Evolutionary conservation across 92 coral and sea anemone species (phyloP).

Genomic region (Epizoanthus ramosus): DNA sequence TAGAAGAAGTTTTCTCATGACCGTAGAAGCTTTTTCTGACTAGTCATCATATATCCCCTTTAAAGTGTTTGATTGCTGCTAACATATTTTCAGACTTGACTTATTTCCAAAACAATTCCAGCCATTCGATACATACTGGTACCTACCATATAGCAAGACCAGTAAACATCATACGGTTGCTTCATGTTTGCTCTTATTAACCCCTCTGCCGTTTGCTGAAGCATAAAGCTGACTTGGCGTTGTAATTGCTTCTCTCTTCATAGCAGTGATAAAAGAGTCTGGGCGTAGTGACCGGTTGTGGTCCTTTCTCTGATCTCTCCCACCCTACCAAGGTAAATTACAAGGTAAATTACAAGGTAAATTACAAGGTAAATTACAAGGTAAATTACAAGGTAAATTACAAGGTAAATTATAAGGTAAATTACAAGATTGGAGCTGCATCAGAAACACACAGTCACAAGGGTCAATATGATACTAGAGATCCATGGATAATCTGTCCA

Average conservation of each 20-base stretch:
- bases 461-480: not conserved
- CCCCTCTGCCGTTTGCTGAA: slow-evolving; percentile 31
- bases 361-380: not conserved
- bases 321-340: slow-evolving; percentile 12
- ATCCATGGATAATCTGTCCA: too few species aligned
- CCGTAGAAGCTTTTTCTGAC: too few species aligned
- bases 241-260: slow-evolving; percentile 41
- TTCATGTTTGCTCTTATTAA: slow-evolving; percentile 8
- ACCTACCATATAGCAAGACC: not conserved
- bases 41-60: too few species aligned
- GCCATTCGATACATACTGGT: too few species aligned
- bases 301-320: slow-evolving; percentile 32
- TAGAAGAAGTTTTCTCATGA: too few species aligned
- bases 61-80: too few species aligned
- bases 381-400: not conserved
- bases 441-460: not conserved
- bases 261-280: slow-evolving; percentile 77
- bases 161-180: slow-evolving; percentile 27
- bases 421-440: not conserved
- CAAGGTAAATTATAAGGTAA: not conserved
- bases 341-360: not conserved
- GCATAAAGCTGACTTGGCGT: slow-evolving; percentile 29
- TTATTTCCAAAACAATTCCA: too few species aligned
- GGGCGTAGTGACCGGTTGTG: slow-evolving; percentile 63
- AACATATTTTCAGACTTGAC: too few species aligned